phyloP scores from a whole-genome alignment of 2,797 vertebrate species.

The Vultur gryphus region DNA sequence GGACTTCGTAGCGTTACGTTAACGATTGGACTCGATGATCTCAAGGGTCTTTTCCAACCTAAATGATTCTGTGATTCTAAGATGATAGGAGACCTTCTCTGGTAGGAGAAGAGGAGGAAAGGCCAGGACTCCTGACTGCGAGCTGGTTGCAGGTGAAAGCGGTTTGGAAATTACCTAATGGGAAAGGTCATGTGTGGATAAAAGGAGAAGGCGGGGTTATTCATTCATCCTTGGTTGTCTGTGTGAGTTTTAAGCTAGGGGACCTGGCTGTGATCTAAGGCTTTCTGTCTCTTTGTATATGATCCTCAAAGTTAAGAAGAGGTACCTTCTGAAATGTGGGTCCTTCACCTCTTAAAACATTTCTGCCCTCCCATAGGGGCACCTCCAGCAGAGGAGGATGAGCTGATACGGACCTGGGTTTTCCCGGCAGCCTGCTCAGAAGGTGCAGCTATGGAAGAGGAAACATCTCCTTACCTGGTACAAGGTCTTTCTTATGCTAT shows the following conservation, averaged over 20 bases:
- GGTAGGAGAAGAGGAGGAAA: not conserved
- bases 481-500: not conserved
- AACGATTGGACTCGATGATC: rapidly evolving
- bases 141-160: not conserved
- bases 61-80: not conserved
- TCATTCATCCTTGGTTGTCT: not conserved
- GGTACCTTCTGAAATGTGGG: not conserved
- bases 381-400: not conserved
- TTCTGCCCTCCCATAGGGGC: rapidly evolving
- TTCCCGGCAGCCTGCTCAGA: not conserved
- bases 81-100: not conserved
- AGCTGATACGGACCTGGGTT: rapidly evolving
- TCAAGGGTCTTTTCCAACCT: not conserved
- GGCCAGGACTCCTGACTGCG: not conserved
- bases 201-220: not conserved
- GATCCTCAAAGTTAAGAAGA: not conserved
- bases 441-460: not conserved
- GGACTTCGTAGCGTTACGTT: not conserved
- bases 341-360: not conserved
- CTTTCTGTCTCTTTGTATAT: not conserved
- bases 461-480: not conserved
- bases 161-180: not conserved
- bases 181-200: not conserved
- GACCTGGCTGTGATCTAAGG: not conserved
- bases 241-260: not conserved